These are phyloP conservation scores for Mythimna impura DNA, from an alignment of 2,888 invertebrate species.

Conservation along the genomic window DNA sequence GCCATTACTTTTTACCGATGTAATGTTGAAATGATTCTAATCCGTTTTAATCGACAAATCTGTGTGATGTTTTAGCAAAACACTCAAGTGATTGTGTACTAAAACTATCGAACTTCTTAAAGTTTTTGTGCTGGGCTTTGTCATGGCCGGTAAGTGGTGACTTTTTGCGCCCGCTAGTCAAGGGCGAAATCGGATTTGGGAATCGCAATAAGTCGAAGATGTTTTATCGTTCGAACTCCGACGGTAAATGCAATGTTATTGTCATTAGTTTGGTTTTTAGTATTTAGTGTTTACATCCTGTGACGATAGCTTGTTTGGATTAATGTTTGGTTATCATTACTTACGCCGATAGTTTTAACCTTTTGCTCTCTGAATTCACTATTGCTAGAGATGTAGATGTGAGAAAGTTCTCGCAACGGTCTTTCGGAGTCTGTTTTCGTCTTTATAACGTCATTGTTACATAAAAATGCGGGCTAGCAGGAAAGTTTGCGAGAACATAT, in stretches of 20 bases:
- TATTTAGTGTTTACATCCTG: conserved; percentile 86
- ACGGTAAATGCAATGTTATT: conserved; percentile 91
- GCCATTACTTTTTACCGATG: conserved; percentile 90
- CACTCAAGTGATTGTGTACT: conserved; percentile 88
- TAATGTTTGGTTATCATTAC: conserved; percentile 87
- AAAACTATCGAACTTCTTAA: conserved; percentile 89
- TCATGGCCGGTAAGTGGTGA: conserved; percentile 95
- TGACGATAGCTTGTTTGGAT: conserved; percentile 82
- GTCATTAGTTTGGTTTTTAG: conserved; percentile 89
- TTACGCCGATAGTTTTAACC: conserved; percentile 85
- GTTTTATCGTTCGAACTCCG: conserved; percentile 91
- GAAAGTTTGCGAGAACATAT: conserved; percentile 65
- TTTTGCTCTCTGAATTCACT: conserved; percentile 80
- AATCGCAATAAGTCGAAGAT: conserved; percentile 90
- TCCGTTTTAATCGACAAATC: conserved; percentile 91
- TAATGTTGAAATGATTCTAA: conserved; percentile 91
- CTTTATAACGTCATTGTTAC: conserved; percentile 60
- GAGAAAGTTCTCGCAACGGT: conserved; percentile 81
- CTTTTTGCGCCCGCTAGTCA: conserved; percentile 90
- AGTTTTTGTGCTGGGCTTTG: conserved; percentile 91
- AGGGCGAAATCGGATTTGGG: conserved; percentile 90
- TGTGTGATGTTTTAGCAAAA: conserved; percentile 90
- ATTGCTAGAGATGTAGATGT: conserved; percentile 76
- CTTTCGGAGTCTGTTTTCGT: conserved; percentile 63
- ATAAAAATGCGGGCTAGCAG: conserved; percentile 67